Evolutionary conservation across 1,140 invertebrate genomes (phyloP).

Genomic region (Drosophila neocordata): DNA sequence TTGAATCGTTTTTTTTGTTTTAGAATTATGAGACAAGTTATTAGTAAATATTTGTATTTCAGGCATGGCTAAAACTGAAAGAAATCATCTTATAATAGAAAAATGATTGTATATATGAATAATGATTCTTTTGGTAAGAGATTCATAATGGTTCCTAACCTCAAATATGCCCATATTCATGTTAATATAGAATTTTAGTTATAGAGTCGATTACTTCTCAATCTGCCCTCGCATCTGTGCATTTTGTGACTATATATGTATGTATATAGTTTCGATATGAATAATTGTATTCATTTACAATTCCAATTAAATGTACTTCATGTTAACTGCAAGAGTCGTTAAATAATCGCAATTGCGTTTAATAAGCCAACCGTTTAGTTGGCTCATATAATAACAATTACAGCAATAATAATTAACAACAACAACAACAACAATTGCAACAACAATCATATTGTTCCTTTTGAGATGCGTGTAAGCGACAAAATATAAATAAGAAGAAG

Average conservation of each 20-base stretch:
- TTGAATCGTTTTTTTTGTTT: too few species aligned
- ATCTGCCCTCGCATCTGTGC: not conserved
- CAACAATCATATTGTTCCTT: slow-evolving; percentile 20
- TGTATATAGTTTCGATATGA: not conserved
- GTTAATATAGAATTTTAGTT: too few species aligned
- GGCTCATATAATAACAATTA: slow-evolving; percentile 69
- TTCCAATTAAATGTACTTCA: slow-evolving; percentile 6
- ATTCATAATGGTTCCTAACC: too few species aligned
- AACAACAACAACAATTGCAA: slow-evolving; percentile 35
- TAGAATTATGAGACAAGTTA: too few species aligned
- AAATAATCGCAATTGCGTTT: slow-evolving; percentile 24
- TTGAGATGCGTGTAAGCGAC: slow-evolving; percentile 51
- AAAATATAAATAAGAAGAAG: slow-evolving; percentile 41
- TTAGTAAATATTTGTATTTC: too few species aligned
- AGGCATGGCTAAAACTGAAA: too few species aligned
- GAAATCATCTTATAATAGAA: too few species aligned
- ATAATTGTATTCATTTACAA: slow-evolving; percentile 21
- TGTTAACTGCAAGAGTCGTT: slow-evolving; percentile 14
- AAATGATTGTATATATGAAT: too few species aligned
- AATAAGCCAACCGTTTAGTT: slow-evolving; percentile 51
- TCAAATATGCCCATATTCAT: too few species aligned
- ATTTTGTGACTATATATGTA: too few species aligned
- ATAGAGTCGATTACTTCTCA: not conserved
- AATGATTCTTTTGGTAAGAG: too few species aligned
- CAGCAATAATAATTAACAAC: slow-evolving; percentile 65